These are phyloP conservation scores for Benthosema pterotum DNA, from an alignment of 2,797 vertebrate genomes.

Conservation along the genomic window DNA sequence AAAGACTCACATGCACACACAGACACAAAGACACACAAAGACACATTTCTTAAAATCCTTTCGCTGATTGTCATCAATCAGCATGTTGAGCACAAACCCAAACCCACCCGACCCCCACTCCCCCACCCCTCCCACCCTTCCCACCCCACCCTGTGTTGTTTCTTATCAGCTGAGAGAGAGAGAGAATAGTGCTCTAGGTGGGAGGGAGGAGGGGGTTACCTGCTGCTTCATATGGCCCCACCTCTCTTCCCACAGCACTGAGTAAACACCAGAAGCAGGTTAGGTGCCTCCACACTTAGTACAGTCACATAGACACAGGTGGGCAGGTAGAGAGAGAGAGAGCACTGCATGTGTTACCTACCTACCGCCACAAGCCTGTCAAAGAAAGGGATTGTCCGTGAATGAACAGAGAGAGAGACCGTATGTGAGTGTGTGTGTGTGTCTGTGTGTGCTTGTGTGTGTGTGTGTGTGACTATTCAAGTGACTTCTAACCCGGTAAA, in stretches of 20 bases:
- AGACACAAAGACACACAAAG: constrained; percentile 16
- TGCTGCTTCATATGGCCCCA: constrained; percentile 62
- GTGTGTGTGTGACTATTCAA: constrained; percentile 2
- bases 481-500: constrained; percentile 21
- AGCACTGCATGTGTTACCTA: constrained; percentile 34
- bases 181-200: constrained; percentile 39
- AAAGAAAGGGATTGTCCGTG: constrained; percentile 30
- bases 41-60: constrained; percentile 18
- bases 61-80: constrained; percentile 47
- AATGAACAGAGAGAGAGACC: constrained; percentile 32
- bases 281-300: constrained; percentile 66
- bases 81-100: constrained; percentile 44
- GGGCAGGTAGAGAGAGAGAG: constrained; percentile 40
- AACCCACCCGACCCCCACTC: constrained; percentile 26
- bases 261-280: constrained; percentile 80
- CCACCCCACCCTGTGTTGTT: constrained; percentile 39
- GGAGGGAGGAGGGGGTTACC: constrained; percentile 39
- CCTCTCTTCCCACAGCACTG: constrained; percentile 70
- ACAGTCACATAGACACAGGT: constrained; percentile 39
- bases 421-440: constrained; percentile 1
- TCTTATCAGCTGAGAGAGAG: constrained; percentile 61
- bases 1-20: not conserved
- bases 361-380: constrained; percentile 36
- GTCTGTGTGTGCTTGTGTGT: constrained; percentile 27
- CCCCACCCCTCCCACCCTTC: constrained; percentile 39